phyloP scores from a whole-genome alignment of 2,113 vertebrate genomes.

The Ceyx cyanopectus region DNA sequence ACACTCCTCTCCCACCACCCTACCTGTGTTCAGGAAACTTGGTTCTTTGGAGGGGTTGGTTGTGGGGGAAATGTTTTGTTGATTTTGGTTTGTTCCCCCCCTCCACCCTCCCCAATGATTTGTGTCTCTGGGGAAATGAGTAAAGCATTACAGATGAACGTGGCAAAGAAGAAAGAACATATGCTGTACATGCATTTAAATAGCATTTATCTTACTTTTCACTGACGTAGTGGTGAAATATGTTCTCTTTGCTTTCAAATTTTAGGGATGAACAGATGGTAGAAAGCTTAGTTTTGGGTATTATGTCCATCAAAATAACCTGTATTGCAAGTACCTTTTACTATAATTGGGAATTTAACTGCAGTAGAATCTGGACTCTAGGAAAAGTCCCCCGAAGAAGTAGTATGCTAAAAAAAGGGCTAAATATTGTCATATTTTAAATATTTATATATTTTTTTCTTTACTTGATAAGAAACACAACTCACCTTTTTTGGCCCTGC shows the following conservation, averaged over 20 bases:
- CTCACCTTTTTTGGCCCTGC: not conserved
- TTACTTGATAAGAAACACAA: not conserved
- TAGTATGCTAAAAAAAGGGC: not conserved
- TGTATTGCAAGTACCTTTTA: slow-evolving; percentile 57
- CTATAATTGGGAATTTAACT: slow-evolving; percentile 68
- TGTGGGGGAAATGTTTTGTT: not conserved
- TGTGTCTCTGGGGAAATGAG: slow-evolving; percentile 37
- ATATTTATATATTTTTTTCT: not conserved
- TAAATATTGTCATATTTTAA: not conserved
- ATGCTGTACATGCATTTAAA: slow-evolving; percentile 74
- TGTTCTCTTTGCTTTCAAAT: slow-evolving; percentile 77
- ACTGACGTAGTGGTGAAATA: slow-evolving; percentile 74
- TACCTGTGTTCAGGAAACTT: not conserved
- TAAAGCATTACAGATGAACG: slow-evolving; percentile 54
- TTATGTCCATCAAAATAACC: slow-evolving; percentile 80
- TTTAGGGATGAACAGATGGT: slow-evolving; percentile 78
- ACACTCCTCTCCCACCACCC: not conserved
- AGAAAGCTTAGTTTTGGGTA: slow-evolving; percentile 76
- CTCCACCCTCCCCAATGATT: not conserved
- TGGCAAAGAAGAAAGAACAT: slow-evolving; percentile 67
- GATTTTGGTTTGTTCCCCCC: not conserved
- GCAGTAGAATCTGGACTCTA: slow-evolving; percentile 51
- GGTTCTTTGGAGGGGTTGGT: not conserved
- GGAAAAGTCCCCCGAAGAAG: slow-evolving; percentile 26
- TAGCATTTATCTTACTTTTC: slow-evolving; percentile 79